Base-by-base conservation (phyloP, 1,140 invertebrate species). In the Achatina immaculata region DNA sequence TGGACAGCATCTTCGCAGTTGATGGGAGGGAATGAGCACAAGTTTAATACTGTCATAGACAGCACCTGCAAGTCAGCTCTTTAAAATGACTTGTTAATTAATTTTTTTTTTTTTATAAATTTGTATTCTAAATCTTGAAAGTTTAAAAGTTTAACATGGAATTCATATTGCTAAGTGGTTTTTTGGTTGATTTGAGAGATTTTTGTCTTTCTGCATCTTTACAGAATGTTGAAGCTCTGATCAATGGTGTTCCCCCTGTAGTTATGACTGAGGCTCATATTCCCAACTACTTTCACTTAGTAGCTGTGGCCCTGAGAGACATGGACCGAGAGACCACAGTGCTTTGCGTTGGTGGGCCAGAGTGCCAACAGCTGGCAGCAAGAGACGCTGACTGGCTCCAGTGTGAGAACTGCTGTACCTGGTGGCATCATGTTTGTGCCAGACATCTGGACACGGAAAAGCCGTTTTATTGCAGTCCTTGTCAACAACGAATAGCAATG, bases 331-430 rank as follows among this genome's bases (percentile, higher is more conserved):
- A 78, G 62, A 78, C 76, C 21, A 78, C 76, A 16, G 76, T 78
- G 11, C 62, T 78, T 3, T 78, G 76, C 42, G 76, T 78, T 19
- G 76, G 76, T 7, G 76, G 76, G 31, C 62, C 62, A 16, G 58
- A 78, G 40, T 78, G 76, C 62, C 76, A 78, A 40, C 16, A n/a
- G 14, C 34, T 78, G 58, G 76, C 76, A 24, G 76, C 76, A n/a
- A 65, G 62, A 45, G 76, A 78, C 34, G 62, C 76, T n/a, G 76
- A 78, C 40, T 78, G 76, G 76, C 55, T 78, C 9, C 76, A 78
- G 62, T 78, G 76, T 48, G 58, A 78, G 58, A 78, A 78, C 62
- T 78, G 76, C 62, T 58, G 76, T 6, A 48, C 76, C 9, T 78
- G 76, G 76, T 78, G 76, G 76, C 76, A 78, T 58, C 34, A 58